Conservation (phyloP, 2,113 vertebrate genomes). For the Cottus gobio region DNA sequence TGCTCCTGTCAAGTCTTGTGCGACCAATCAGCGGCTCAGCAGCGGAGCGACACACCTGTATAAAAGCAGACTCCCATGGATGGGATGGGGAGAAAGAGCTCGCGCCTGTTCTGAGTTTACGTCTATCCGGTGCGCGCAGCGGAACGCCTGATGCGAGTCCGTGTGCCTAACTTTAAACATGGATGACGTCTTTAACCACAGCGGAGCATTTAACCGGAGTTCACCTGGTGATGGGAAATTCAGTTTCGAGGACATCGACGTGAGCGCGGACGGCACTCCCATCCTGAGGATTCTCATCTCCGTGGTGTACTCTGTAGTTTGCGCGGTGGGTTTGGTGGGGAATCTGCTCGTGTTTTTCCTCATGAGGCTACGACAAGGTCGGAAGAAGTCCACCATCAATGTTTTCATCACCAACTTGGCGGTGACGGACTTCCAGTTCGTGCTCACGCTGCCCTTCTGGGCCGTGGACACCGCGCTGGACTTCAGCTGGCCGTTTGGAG, state of each 20-base stretch:
- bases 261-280: conserved; percentile 74
- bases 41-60: conserved; percentile 57
- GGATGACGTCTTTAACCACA: conserved; percentile 79
- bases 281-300: conserved; percentile 80
- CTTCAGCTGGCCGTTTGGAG: conserved; percentile 86
- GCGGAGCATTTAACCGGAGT: conserved; percentile 66
- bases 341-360: conserved; percentile 83
- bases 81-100: background rate
- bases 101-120: background rate
- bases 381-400: conserved; percentile 80
- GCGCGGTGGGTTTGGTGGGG: conserved; percentile 79
- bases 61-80: conserved; percentile 58
- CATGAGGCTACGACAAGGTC: conserved; percentile 77
- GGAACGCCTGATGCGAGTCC: background rate
- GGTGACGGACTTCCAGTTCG: conserved; percentile 58
- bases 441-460: conserved; percentile 84
- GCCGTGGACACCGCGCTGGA: conserved; percentile 83
- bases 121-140: conserved; percentile 33
- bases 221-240: conserved; percentile 57
- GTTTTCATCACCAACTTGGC: conserved; percentile 84
- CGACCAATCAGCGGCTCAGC: conserved; percentile 67
- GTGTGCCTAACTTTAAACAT: conserved; percentile 57
- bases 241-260: conserved; percentile 74
- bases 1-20: conserved; percentile 10
- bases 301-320: conserved; percentile 82